phyloP scores from a whole-genome alignment of 1,140 invertebrate species.

The Paralvinella palmiformis region DNA sequence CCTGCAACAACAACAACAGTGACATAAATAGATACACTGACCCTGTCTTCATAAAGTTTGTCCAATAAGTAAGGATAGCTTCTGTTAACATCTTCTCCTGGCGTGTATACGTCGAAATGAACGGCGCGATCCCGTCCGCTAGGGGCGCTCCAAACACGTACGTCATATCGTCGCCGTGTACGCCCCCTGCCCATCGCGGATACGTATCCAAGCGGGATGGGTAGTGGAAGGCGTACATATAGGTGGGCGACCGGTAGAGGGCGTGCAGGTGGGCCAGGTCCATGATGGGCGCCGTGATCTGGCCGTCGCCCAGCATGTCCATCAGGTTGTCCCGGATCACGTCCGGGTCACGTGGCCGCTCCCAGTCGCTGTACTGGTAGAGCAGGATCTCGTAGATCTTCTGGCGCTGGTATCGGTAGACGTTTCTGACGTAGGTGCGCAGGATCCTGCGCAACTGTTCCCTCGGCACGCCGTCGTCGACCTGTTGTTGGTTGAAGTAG shows the following conservation, averaged over 20 bases:
- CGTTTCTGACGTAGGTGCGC: conserved; percentile 81
- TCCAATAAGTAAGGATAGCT: conserved; percentile 87
- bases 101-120: conserved; percentile 5
- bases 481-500: conserved; percentile 80
- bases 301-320: conserved; percentile 82
- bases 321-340: conserved; percentile 85
- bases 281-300: conserved; percentile 83
- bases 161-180: conserved; percentile 86
- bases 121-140: conserved; percentile 53
- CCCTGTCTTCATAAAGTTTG: conserved; percentile 98
- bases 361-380: conserved; percentile 97
- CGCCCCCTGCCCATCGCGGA: conserved; percentile 67
- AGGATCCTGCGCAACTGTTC: conserved; percentile 83
- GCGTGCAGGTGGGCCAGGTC: conserved; percentile 89
- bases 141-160: conserved; percentile 89
- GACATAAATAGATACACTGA: conserved; percentile 55
- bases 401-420: conserved; percentile 82
- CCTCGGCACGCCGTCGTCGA: conserved; percentile 81
- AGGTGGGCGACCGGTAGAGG: conserved; percentile 36
- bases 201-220: conserved; percentile 86
- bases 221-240: conserved; percentile 74
- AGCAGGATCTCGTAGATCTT: conserved; percentile 96
- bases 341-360: conserved; percentile 75
- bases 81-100: conserved; percentile 82
- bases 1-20: not conserved